Percentiles rank a stretch among this genome's conserved stretches.
Evolutionary conservation across 2,797 vertebrate species (phyloP).

Genomic region (Luscinia megarhynchos): DNA sequence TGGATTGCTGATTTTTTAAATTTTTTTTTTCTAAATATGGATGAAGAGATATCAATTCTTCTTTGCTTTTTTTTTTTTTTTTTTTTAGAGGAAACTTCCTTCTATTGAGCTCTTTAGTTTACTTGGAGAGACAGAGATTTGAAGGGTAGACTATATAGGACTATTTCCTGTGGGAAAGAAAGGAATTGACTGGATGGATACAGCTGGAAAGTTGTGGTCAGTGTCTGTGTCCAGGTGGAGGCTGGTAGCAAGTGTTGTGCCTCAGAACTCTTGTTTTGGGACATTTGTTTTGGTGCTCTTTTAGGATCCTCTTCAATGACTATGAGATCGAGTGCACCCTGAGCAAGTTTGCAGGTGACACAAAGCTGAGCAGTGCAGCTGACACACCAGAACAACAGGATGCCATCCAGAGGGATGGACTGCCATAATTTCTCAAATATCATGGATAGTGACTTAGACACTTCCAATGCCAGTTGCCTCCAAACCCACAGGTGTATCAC

Average conservation of each 20-base stretch:
- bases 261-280: background rate
- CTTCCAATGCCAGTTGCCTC: background rate
- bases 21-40: background rate
- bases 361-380: background rate
- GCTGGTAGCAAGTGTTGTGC: background rate
- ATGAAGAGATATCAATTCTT: background rate
- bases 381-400: background rate
- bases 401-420: background rate
- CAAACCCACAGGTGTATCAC: background rate
- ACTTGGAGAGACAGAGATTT: background rate
- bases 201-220: background rate
- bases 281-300: background rate
- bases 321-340: background rate
- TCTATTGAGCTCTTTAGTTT: background rate
- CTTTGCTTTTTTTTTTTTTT: background rate
- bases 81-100: background rate
- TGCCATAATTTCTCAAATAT: background rate
- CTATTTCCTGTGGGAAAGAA: background rate
- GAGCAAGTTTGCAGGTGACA: background rate
- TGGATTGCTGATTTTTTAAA: background rate
- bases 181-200: background rate
- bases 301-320: background rate
- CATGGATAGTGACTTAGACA: background rate
- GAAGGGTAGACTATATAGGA: background rate
- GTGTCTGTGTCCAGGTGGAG: background rate